Evolutionary conservation across 2,888 invertebrate species (phyloP), one percentile per base, ranked within the genome.

Genomic region (Pollenia labialis): DNA sequence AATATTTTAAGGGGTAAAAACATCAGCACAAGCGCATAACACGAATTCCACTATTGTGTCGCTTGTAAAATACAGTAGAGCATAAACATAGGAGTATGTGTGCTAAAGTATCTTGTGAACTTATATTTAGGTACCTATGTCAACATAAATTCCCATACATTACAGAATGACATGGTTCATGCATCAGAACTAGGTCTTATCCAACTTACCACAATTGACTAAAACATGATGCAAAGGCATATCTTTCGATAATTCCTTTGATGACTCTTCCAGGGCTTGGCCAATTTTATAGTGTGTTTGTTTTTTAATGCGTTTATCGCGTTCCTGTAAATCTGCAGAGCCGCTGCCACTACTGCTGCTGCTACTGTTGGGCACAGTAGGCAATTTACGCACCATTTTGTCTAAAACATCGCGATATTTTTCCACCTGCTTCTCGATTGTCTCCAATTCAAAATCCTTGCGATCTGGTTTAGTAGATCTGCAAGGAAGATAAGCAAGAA

Each of bases 201-300:
- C 14, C 69, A 81, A 12, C 12, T 58, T 88, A 92, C 92, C 92
- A 74, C 93, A 92, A 89, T 92, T 92, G 42, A 89, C 88, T 79
- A 92, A 87, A 81, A 92, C 92, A 89, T 92, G 91, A 88, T 92
- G 91, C 82, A 92, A 89, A 42, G 92, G 91, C 91, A 92, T 91
- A 81, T 95, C 94, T 92, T 95, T 94, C 92, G 96, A 94, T 92
- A 95, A 94, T 93, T 95, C 94, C 94, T 94, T 95, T 91, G 94
- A 95, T 88, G 94, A 95, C 90, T 96, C 97, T 91, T 94, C 95
- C 96, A 97, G 96, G 85, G 95, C 96, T 88, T 96, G 94, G 1
- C 96, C 97, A 80, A 99, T 94, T 87, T 96, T 94, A 92, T 96
- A 97, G 92, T 98, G 98, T 7, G 97, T 96, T 89, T 97, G 96